phyloP scores from a whole-genome alignment of 1,140 invertebrate species.

The Cryptotermes secundus region DNA sequence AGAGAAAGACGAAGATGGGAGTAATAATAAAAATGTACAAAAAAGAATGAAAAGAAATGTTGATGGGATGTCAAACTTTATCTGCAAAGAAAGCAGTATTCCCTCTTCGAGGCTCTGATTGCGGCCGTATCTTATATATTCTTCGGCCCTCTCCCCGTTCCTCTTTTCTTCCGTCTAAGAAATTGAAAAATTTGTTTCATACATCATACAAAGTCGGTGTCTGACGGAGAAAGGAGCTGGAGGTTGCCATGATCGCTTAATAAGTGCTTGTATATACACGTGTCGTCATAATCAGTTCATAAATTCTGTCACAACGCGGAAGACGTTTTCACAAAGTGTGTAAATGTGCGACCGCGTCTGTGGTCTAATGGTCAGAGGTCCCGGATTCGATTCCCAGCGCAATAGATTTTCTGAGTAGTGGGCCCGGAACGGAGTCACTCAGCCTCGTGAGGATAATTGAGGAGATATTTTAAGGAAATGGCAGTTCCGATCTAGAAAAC shows the following conservation, averaged over 20 bases:
- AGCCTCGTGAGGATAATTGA: no score
- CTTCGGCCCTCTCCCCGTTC: background rate
- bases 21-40: slow-evolving; percentile 9
- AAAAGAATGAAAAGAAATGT: slow-evolving; percentile 20
- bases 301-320: no score
- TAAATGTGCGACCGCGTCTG: no score
- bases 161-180: background rate
- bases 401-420: no score
- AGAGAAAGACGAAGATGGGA: background rate
- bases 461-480: no score
- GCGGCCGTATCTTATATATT: background rate
- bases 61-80: slow-evolving; percentile 19
- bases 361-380: no score
- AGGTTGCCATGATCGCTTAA: background rate
- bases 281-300: background rate
- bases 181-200: slow-evolving; percentile 15
- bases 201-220: slow-evolving; percentile 12
- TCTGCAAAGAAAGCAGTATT: slow-evolving; percentile 17
- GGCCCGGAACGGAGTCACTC: no score
- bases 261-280: background rate
- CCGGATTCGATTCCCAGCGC: no score
- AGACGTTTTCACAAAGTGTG: no score
- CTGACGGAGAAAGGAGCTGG: background rate
- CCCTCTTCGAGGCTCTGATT: background rate
- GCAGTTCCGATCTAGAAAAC: no score